Base-by-base conservation (phyloP, 2,888 invertebrate genomes). In the Metallyticus violacea region DNA sequence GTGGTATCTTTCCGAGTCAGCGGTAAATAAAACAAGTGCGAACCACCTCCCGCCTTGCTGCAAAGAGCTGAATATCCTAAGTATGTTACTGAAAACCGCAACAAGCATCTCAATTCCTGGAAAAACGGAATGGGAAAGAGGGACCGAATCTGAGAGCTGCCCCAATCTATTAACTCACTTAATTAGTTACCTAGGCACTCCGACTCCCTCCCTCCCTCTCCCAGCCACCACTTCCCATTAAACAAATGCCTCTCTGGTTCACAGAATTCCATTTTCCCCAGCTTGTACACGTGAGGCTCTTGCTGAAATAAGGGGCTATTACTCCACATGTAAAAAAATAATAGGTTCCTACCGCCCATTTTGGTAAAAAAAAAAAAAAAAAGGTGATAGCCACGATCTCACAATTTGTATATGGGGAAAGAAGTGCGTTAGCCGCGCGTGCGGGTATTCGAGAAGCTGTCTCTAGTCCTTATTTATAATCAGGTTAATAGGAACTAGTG, bases 281-380 rank as follows among this genome's bases (percentile, higher is more conserved):
- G 40, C 22, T 62, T 62, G 40, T 62, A 62, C 40, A 62, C 40
- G 40, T 62, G 40, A 62, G 22, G 40, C 40, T 22, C 40, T 62
- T 62, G 40, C 40, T 62, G 40, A 62, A 62, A n/a, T 7, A n/a
- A 81, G 81, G 40, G n/a, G 25, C 82, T 27, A 82, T 82, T 26
- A 82, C 27, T 27, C 82, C 62, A 76, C 82, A 76, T 22, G 82
- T 82, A 82, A 82, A 82, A 62, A 82, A 82, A 82, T 26, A 76
- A 62, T 76, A 26, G 7, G 40, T 62, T 27, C 76, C 26, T 15
- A 4, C 76, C 26, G 26, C 26, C 62, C 76, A 26, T 76, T 82
- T 5, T 62, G 40, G 22, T 62, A 62, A 62, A 62, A 62, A 29
- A 30, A 82, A 82, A n/a, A n/a, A n/a, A 25, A 81, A 81, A 82